These are phyloP conservation scores for Papilio polytes DNA, from an alignment of 1,140 invertebrate species.

Conservation along the genomic window DNA sequence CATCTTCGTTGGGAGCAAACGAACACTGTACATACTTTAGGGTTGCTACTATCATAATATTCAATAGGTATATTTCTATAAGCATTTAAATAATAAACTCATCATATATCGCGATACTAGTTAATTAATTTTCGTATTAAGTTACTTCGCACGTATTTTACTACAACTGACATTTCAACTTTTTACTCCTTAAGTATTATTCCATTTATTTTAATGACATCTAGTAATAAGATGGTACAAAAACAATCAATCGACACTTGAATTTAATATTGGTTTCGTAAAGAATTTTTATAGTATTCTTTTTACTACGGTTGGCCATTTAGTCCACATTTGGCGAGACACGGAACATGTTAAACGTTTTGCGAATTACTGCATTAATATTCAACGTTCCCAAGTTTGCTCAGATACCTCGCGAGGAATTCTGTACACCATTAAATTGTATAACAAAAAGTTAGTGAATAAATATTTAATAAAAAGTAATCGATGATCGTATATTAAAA, in stretches of 20 bases:
- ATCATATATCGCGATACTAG: background rate
- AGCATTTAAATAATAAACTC: background rate
- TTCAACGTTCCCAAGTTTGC: slow-evolving; percentile 22
- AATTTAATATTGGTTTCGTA: background rate
- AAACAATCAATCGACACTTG: background rate
- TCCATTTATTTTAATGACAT: background rate
- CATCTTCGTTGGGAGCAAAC: background rate
- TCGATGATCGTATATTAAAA: background rate
- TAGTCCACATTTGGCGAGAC: background rate
- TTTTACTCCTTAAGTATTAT: background rate
- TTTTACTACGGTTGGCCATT: background rate
- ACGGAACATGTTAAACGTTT: background rate
- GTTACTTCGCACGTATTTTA: background rate
- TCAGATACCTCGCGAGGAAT: background rate
- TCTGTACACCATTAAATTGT: slow-evolving; percentile 11
- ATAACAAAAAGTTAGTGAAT: background rate
- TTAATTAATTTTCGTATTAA: background rate
- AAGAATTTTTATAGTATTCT: background rate
- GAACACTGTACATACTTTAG: background rate
- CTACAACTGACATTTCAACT: background rate
- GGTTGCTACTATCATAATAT: background rate
- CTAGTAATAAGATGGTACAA: background rate
- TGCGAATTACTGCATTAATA: slow-evolving; percentile 29
- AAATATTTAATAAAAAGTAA: slow-evolving; percentile 17
- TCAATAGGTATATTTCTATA: background rate